Percentiles rank a stretch among this genome's conserved stretches.
phyloP scores from a whole-genome alignment of 2,888 invertebrate genomes.

The Lithodes maja region DNA sequence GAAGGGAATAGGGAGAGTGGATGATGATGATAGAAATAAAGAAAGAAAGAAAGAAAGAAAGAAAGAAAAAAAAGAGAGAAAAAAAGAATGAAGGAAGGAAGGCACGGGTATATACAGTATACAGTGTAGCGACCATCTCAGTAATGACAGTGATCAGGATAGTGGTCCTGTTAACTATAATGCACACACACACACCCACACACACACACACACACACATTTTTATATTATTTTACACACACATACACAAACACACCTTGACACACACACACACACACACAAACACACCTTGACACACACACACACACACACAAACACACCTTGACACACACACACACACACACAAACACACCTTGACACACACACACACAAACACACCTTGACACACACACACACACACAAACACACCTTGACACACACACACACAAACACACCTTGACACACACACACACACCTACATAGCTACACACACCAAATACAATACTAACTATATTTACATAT shows the following conservation, averaged over 20 bases:
- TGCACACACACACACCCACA: neutral
- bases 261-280: no score
- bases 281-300: no score
- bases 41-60: no score
- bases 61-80: no score
- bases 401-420: neutral
- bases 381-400: neutral
- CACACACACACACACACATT: neutral
- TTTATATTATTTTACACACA: neutral
- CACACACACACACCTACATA: neutral
- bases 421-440: neutral
- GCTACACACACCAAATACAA: neutral
- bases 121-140: constrained; percentile 1
- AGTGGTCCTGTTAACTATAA: neutral
- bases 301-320: no score
- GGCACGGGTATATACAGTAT: neutral
- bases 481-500: neutral
- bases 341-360: neutral
- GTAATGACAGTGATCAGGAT: constrained; percentile 22
- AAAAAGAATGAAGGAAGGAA: neutral
- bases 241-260: no score
- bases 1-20: no score
- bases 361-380: neutral
- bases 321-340: no score
- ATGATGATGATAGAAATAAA: no score